phyloP scores from a whole-genome alignment of 2,797 vertebrate species.

The Cygnus olor region DNA sequence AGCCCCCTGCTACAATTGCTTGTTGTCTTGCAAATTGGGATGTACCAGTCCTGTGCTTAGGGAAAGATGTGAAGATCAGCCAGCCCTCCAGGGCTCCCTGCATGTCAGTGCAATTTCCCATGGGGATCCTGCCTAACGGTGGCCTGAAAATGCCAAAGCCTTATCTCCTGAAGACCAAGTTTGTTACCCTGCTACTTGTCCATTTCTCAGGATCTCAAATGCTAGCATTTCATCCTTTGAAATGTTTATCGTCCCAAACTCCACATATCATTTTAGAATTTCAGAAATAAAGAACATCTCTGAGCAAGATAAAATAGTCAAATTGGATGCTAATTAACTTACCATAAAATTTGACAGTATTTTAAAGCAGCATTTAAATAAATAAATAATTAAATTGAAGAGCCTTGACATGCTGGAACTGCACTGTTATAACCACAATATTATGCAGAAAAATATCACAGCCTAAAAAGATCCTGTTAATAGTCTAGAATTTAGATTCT shows the following conservation, averaged over 20 bases:
- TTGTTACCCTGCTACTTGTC: background rate
- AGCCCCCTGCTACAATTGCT: background rate
- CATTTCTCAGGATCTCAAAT: too few species aligned
- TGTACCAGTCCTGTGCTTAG: background rate
- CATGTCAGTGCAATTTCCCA: background rate
- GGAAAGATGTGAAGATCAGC: background rate
- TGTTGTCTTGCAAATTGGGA: background rate
- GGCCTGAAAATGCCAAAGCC: background rate
- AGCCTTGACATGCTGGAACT: accelerated
- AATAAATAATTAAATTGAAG: background rate
- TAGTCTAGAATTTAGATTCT: background rate
- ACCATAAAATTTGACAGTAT: background rate
- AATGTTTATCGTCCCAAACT: background rate
- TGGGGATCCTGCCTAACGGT: background rate
- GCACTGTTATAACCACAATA: background rate
- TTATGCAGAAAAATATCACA: background rate
- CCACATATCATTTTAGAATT: background rate
- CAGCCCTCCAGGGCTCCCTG: background rate
- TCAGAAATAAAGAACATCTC: background rate
- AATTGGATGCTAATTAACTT: too few species aligned
- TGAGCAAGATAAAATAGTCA: background rate
- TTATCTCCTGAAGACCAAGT: background rate
- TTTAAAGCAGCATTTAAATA: background rate
- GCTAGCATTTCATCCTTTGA: background rate
- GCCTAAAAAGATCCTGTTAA: background rate